Percentiles rank a stretch among this genome's conserved stretches.
Evolutionary conservation across 2,797 vertebrate genomes (phyloP).

Genomic region (Platyrinchus mystaceus): DNA sequence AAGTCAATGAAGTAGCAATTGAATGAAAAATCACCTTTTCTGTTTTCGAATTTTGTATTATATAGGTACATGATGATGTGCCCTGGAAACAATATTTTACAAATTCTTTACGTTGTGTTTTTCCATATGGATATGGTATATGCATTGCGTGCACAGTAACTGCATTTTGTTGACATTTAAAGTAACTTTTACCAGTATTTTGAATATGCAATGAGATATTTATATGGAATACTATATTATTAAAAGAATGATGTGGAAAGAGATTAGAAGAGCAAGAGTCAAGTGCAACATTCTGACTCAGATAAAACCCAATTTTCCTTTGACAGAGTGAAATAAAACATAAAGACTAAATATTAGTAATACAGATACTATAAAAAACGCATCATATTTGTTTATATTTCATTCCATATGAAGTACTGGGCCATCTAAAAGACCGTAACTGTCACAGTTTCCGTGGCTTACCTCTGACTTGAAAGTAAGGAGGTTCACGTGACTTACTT

Average conservation of each 20-base stretch:
- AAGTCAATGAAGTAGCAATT: not conserved
- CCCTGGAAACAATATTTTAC: not conserved
- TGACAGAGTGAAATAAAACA: not conserved
- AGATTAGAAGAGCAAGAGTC: not conserved
- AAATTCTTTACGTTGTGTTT: not conserved
- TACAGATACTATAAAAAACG: not conserved
- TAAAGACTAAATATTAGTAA: not conserved
- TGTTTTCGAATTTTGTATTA: not conserved
- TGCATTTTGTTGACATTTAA: not conserved
- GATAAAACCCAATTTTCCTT: not conserved
- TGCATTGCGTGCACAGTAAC: not conserved
- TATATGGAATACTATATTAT: not conserved
- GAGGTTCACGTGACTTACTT: not conserved
- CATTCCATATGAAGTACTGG: not conserved
- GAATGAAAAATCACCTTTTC: not conserved
- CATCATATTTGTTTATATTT: not conserved
- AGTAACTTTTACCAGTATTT: not conserved
- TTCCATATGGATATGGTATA: not conserved
- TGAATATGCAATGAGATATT: not conserved
- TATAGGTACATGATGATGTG: not conserved
- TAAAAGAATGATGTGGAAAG: not conserved
- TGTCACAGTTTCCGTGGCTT: not conserved
- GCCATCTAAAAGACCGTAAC: not conserved
- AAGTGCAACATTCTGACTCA: not conserved
- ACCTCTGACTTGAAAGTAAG: not conserved